Evolutionary conservation across 2,888 invertebrate genomes (phyloP), one percentile per base, ranked within the genome.

Genomic region (Seladonia tumulorum): DNA sequence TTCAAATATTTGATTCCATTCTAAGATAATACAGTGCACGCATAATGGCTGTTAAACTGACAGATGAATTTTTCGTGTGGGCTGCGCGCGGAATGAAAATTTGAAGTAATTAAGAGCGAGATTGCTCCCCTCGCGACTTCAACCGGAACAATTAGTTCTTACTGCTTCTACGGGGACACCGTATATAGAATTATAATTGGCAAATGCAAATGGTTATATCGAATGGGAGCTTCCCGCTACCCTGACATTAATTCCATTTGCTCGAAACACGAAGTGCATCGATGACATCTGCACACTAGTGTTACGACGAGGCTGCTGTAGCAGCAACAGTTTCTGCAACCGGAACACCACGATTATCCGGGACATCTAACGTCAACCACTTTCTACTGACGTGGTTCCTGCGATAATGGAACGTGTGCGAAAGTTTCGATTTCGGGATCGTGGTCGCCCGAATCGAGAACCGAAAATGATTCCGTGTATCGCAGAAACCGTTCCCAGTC

Each of bases 331-430:
- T 90, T 89, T 88, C 90, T 86, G 82, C 86, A 87, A 85, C 85
- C 90, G 89, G 90, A 90, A 90, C 89, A 90, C 85, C 85, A 72
- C 90, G 90, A 90, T 89, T 90, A 90, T 90, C 85, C 88, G 85
- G 85, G 82, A 90, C 89, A 78, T 86, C 89, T 90, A 90, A 88
- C 89, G 86, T 89, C 88, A 89, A 89, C 88, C 89, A 81, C 86
- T 90, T 90, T 90, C 89, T 76, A 81, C 80, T 81, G 86, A 81
- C 89, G 83, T 86, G 85, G 76, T 90, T 86, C 85, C 87, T 76
- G 73, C 75, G 83, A 89, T 87, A 85, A 87, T 86, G 83, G 75
- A 85, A 79, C 70, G 73, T 72, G 70, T 53, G 39, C 45, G 76
- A 70, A 80, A 79, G 47, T 77, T 73, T 77, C 84, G 35, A 75